Evolutionary conservation across 1,140 invertebrate species (phyloP), one percentile per base, ranked within the genome.

Genomic region (Ctenoplectra terminalis): DNA sequence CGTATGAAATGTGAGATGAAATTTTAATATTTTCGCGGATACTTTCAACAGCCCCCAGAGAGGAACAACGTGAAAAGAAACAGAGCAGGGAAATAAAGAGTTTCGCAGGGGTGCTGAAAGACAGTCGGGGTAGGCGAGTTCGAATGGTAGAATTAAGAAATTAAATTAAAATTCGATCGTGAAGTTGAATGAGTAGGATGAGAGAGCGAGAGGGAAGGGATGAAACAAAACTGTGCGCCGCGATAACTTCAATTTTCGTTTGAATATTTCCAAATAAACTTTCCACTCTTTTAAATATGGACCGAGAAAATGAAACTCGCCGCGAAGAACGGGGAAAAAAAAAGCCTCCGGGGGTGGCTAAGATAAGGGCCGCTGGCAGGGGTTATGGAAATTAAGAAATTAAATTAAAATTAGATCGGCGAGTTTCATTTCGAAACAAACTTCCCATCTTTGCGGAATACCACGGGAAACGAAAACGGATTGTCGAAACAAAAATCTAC

Each of bases 361-460:
- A 34, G 67, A 71, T 71, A 71, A 37, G 23, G n/a, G 8, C 48
- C 7, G 34, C 23, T 6, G 34, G 9, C 31, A 2, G 5, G 50
- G 67, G 48, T 71, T 71, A 71, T 71, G 67, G 67, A 54, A 71
- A 71, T 71, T 71, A 71, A 54, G 67, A 71, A 71, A 71, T 71
- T 71, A 54, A 50, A 71, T 71, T 71, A 37, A 71, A 71, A 71
- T 71, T 69, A 69, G 40, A 66, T 66, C 40, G 63, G 15, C 63
- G 63, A 43, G 63, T 66, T 66, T 66, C 37, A 66, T 66, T 48
- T 31, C 43, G 64, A 23, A 20, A 48, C 67, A 56, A 71, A 56
- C 67, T 52, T 31, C 13, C 67, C 13, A 20, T 34, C 67, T 37
- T 6, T 3, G 9, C 7, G 17, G 46, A 34, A 69, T 34, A n/a